A percentile compares a stretch with the other conserved stretches of the same genome.
phyloP scores from a whole-genome alignment of 2,797 vertebrate species.

The Lates japonicus region DNA sequence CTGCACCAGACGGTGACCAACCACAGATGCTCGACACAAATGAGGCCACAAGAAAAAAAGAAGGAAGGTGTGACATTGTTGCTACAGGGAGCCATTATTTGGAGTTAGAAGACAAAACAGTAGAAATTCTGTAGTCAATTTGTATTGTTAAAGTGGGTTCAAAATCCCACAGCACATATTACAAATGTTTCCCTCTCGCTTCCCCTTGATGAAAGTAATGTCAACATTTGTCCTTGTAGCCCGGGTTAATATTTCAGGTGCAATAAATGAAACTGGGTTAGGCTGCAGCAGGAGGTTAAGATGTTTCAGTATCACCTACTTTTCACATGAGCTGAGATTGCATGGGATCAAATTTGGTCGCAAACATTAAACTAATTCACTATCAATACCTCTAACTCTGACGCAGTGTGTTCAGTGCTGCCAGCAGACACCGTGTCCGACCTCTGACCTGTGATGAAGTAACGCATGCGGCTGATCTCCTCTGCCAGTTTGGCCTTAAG shows the following conservation, averaged over 20 bases:
- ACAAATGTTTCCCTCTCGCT: background rate
- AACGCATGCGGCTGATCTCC: slow-evolving; percentile 92
- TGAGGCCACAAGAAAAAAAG: slow-evolving; percentile 36
- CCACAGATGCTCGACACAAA: slow-evolving; percentile 32
- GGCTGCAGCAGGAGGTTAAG: background rate
- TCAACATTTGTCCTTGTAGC: slow-evolving; percentile 17
- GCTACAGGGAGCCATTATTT: slow-evolving; percentile 28
- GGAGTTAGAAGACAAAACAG: slow-evolving; percentile 6
- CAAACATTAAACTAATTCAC: background rate
- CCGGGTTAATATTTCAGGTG: slow-evolving; percentile 22
- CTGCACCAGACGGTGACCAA: background rate
- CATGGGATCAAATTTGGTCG: slow-evolving; percentile 21
- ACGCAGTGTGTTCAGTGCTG: slow-evolving; percentile 81
- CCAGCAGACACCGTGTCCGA: slow-evolving; percentile 74
- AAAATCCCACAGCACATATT: slow-evolving; percentile 31
- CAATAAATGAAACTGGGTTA: slow-evolving; percentile 21
- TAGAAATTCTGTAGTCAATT: slow-evolving; percentile 22
- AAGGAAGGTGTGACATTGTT: background rate
- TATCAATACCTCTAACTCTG: slow-evolving; percentile 90
- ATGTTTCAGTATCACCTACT: slow-evolving; percentile 19
- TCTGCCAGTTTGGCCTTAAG: slow-evolving; percentile 91
- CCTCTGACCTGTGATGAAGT: slow-evolving; percentile 90
- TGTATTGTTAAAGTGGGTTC: slow-evolving; percentile 26
- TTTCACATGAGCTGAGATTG: slow-evolving; percentile 3
- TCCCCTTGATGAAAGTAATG: background rate